Evolutionary conservation across 2,888 invertebrate genomes (phyloP).

Genomic region (Tanypteryx hageni): DNA sequence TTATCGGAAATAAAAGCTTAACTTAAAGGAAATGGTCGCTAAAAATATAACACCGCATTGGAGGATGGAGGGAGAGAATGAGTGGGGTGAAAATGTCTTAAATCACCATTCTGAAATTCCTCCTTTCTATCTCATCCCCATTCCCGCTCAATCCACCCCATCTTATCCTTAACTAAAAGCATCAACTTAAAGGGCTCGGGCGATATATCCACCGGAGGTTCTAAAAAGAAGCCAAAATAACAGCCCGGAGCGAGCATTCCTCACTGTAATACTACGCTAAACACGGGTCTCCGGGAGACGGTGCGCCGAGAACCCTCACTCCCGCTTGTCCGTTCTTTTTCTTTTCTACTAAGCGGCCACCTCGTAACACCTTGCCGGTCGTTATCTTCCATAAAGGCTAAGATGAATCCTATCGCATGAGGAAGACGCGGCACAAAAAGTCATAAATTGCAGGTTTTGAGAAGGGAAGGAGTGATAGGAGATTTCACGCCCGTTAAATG

Average conservation of each 20-base stretch:
- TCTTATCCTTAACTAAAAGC: constrained; percentile 34
- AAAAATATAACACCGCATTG: background rate
- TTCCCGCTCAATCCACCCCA: background rate
- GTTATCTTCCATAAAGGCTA: constrained; percentile 48
- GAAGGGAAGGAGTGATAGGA: background rate
- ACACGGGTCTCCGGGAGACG: constrained; percentile 42
- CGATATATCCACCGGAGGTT: constrained; percentile 22
- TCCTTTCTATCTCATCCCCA: background rate
- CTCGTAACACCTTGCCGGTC: constrained; percentile 29
- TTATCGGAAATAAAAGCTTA: background rate
- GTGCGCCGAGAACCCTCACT: background rate
- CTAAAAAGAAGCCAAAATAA: constrained; percentile 6
- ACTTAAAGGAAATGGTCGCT: background rate
- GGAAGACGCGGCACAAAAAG: background rate
- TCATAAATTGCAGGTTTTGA: constrained; percentile 16
- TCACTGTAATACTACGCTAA: constrained; percentile 41
- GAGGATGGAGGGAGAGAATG: background rate
- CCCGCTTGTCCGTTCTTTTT: constrained; percentile 1
- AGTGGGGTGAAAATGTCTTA: background rate
- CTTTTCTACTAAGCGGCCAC: background rate
- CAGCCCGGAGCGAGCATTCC: background rate
- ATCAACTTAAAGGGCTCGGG: constrained; percentile 11
- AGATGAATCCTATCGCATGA: constrained; percentile 44
- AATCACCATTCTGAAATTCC: background rate
- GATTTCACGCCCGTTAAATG: constrained; percentile 21